Conservation (phyloP, 2,797 vertebrate species). For the Alauda arvensis region DNA sequence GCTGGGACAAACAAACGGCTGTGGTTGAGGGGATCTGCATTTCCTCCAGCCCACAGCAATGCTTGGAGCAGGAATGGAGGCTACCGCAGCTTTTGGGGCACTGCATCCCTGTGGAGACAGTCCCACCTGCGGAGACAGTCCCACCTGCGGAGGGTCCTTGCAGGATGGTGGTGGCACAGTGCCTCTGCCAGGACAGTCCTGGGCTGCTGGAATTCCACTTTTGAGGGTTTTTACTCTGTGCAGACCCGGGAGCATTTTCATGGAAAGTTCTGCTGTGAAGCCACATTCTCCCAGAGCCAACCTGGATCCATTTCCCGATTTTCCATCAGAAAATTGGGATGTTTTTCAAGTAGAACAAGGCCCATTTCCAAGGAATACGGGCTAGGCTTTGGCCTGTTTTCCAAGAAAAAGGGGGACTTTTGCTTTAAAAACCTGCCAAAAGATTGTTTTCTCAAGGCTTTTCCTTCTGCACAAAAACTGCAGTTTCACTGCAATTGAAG, state of each 20-base stretch:
- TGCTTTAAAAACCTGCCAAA: slow-evolving; percentile 24
- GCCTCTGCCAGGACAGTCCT: not conserved
- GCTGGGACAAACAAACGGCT: not conserved
- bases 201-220: not conserved
- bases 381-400: slow-evolving; percentile 8
- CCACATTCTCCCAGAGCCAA: not conserved
- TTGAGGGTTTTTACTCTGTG: not conserved
- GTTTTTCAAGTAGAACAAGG: slow-evolving; percentile 31
- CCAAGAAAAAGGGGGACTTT: slow-evolving; percentile 30
- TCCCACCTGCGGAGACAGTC: rapidly evolving
- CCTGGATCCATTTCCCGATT: not conserved
- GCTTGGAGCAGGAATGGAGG: not conserved
- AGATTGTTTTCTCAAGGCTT: not conserved
- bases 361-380: slow-evolving; percentile 24
- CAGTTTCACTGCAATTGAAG: slow-evolving; percentile 20
- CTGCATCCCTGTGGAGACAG: rapidly evolving
- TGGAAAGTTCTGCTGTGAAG: not conserved
- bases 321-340: slow-evolving; percentile 31
- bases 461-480: not conserved
- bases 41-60: rapidly evolving
- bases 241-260: not conserved
- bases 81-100: not conserved
- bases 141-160: rapidly evolving
- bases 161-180: not conserved
- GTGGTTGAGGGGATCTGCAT: rapidly evolving